Conservation (phyloP, 2,797 vertebrate genomes). For the Sibirionetta formosa region DNA sequence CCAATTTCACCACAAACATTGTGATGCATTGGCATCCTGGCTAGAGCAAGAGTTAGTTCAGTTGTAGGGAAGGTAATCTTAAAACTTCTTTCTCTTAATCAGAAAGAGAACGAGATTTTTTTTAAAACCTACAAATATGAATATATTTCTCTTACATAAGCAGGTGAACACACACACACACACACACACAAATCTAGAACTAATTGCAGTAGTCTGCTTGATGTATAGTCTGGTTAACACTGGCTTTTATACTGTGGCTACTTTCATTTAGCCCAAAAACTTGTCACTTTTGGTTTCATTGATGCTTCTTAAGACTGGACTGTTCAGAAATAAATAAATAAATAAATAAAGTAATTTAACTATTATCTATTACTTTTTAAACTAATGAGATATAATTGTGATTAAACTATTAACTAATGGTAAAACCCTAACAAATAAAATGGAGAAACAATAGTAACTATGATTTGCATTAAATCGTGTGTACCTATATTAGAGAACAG, state of each 20-base stretch:
- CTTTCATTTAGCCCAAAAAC: not conserved
- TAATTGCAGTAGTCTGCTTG: not conserved
- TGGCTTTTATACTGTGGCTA: not conserved
- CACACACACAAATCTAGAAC: not conserved
- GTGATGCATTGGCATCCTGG: not conserved
- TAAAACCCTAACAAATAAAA: not conserved
- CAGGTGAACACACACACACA: rapidly evolving
- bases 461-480: not conserved
- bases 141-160: not conserved
- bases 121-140: not conserved
- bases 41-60: not conserved
- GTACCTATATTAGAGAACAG: not conserved
- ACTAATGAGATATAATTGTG: not conserved
- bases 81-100: not conserved
- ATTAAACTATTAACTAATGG: not conserved
- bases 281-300: not conserved
- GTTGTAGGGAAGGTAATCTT: not conserved
- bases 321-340: not conserved
- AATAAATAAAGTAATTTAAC: not conserved
- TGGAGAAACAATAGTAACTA: not conserved
- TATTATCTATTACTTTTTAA: not conserved
- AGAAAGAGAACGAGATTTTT: not conserved
- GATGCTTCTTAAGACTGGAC: not conserved
- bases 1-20: not conserved
- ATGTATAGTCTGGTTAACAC: not conserved